Base-by-base conservation (phyloP, 2,113 vertebrate species). In the Chauna torquata region DNA sequence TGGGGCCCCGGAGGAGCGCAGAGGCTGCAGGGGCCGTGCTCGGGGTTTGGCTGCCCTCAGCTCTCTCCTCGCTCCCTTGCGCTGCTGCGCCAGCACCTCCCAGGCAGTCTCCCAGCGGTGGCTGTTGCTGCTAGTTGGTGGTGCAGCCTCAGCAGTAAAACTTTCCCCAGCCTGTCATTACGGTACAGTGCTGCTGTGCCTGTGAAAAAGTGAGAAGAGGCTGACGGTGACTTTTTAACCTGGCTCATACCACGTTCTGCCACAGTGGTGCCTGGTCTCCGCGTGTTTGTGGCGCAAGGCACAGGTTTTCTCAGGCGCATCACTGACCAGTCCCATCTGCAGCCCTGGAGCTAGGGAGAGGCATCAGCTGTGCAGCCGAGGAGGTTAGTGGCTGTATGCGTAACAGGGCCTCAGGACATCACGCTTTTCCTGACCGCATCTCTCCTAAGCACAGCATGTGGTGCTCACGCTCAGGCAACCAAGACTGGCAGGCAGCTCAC, bases 31-130 rank as follows among this genome's bases (percentile, higher is more conserved):
- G 36, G 47, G 25, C 22, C 54, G 57, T 45, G n/a, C 58, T 61
- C 13, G 24, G 62, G 30, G 52, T 66, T 23, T 23, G 65, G 11
- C 58, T 52, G 40, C 22, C 45, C 6, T 45, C 47, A 3, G 8
- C 32, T 71, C 32, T 42, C 27, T 1, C 0, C 4, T 1, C 16
- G 27, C 30, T 28, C n/a, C 15, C 49, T 72, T 45, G 30, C n/a
- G 32, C 61, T 42, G 28, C 84, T 66, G 45, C 42, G 14, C 16
- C 40, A 58, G 40, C 55, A 59, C 40, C 54, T 66, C 22, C 62
- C 28, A 25, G 5, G 12, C 40, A 36, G 32, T 19, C 34, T 83
- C 58, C 45, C 58, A 69, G 3, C 7, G 40, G 54, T 34, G 65
- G 5, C 82, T 68, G 13, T 16, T 70, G 66, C 10, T 57, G 16